These are phyloP conservation scores for Scaeva pyrastri DNA, from an alignment of 2,888 invertebrate genomes.

Conservation along the genomic window DNA sequence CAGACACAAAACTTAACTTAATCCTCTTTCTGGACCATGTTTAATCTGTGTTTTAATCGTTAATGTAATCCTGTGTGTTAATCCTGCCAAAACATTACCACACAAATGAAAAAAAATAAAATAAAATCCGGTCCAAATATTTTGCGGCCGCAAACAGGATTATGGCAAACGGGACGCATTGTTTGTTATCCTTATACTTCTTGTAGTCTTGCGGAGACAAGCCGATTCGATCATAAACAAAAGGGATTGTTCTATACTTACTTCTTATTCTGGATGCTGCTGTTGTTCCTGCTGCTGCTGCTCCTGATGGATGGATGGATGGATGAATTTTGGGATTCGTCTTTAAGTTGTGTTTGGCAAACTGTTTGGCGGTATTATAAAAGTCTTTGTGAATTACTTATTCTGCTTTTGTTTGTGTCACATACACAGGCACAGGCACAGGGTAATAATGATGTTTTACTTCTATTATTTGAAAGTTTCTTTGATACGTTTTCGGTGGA, in stretches of 20 bases:
- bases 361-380: conserved; percentile 33
- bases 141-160: conserved; percentile 51
- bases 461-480: conserved; percentile 20
- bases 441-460: conserved; percentile 70
- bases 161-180: conserved; percentile 15
- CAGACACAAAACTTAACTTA: background rate
- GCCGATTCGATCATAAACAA: conserved; percentile 41
- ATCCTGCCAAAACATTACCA: conserved; percentile 67
- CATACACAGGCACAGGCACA: conserved; percentile 25
- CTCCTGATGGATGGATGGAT: conserved; percentile 2
- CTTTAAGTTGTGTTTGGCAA: conserved; percentile 51
- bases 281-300: background rate
- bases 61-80: conserved; percentile 60
- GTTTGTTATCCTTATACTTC: conserved; percentile 28
- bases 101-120: conserved; percentile 39
- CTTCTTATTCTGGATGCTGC: background rate
- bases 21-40: conserved; percentile 28
- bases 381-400: conserved; percentile 46
- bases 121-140: conserved; percentile 61
- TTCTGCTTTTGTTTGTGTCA: conserved; percentile 41
- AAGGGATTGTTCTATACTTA: conserved; percentile 12
- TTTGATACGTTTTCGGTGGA: conserved; percentile 31
- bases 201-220: conserved; percentile 28
- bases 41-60: conserved; percentile 71
- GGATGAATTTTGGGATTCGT: background rate